Evolutionary conservation across 2,888 invertebrate genomes (phyloP), one percentile per base, ranked within the genome.

Genomic region (Bombyx huttoni): DNA sequence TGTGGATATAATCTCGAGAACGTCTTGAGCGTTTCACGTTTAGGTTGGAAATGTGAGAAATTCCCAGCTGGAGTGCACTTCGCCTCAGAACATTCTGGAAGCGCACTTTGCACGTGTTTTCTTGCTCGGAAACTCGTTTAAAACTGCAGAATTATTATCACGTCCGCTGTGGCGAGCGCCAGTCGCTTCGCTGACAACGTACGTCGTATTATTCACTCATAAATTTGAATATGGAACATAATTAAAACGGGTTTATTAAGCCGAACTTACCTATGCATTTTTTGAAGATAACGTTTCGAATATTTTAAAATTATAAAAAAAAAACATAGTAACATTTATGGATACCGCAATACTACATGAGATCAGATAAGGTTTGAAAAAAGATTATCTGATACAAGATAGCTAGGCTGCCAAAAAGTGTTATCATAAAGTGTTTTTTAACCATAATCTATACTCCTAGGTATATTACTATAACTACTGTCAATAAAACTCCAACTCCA

Each of bases 31-130:
- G 54, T 61, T 57, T 63, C 62, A 57, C 63, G 67, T 68, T 73
- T 68, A 65, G 61, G 61, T 62, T 59, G 62, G 62, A 70, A 72
- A 72, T 69, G 73, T 67, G 67, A 65, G 66, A 67, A 67, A 68
- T 68, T 68, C 62, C 59, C 59, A 57, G 60, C 56, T 68, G 62
- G 61, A 70, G 70, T 65, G 66, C 66, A 65, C 70, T 69, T 59
- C 56, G 64, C 58, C 65, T 58, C 58, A 57, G 60, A 56, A 58
- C 61, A 65, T 60, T 61, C 57, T 54, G 55, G 52, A 52, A 65
- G 60, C 59, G 60, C 62, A 58, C 68, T 68, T 61, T 61, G 63
- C 59, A 58, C 65, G 59, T 65, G 69, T 66, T 67, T 63, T 66
- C 60, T 67, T 61, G 63, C 64, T 60, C 58, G 63, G 63, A 63